Conservation (phyloP, 2,888 invertebrate species). For the Andrena praecox region DNA sequence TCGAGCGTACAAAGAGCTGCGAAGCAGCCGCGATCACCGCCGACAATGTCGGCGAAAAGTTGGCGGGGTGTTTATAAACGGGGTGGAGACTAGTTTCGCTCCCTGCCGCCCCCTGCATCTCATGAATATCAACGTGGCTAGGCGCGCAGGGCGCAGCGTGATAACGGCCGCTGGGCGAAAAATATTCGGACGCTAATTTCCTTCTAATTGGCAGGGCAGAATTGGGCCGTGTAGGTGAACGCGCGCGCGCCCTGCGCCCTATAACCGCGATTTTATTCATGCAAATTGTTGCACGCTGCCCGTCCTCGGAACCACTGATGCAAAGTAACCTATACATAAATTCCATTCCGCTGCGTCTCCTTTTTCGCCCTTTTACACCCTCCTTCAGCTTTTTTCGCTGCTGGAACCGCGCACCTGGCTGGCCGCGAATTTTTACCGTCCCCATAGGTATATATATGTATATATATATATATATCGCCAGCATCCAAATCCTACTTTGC, state of each 20-base stretch:
- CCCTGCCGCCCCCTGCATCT: constrained; percentile 40
- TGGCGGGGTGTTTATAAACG: constrained; percentile 5
- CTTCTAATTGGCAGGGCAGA: constrained; percentile 59
- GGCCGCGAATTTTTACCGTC: background rate
- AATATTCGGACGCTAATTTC: constrained; percentile 63
- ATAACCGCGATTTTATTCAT: constrained; percentile 57
- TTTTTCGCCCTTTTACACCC: background rate
- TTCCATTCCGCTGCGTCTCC: constrained; percentile 24
- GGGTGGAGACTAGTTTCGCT: constrained; percentile 43
- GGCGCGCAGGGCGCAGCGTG: constrained; percentile 24
- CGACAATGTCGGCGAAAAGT: constrained; percentile 31
- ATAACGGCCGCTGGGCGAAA: constrained; percentile 46
- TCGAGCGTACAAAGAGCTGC: background rate
- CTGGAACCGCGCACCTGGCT: background rate
- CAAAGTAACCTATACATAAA: constrained; percentile 48
- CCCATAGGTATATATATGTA: too few relatives aligned
- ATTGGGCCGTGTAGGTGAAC: constrained; percentile 50
- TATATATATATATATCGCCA: too few relatives aligned
- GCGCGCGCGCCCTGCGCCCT: background rate
- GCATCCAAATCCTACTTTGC: too few relatives aligned
- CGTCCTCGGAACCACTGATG: constrained; percentile 20
- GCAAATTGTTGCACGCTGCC: constrained; percentile 52
- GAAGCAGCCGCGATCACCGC: constrained; percentile 21
- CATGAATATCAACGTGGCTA: constrained; percentile 59
- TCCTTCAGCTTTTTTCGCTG: background rate